Conservation (phyloP, 2,888 invertebrate genomes). For the Rhingia campestris region DNA sequence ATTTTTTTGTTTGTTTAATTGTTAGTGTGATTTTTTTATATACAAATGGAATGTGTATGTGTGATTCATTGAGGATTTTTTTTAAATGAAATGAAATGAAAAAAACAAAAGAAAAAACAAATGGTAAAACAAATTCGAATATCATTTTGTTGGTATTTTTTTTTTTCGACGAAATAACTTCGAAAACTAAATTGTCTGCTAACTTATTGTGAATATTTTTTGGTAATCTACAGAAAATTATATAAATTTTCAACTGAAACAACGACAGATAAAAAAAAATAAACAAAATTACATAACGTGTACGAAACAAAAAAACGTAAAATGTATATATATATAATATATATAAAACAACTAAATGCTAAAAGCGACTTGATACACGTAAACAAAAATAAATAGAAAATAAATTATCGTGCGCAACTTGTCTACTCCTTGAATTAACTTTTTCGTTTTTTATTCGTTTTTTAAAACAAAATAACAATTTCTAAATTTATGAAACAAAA, state of each 20-base stretch:
- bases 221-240: neutral
- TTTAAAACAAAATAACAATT: conserved; percentile 35
- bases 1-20: conserved; percentile 37
- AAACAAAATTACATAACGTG: neutral
- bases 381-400: neutral
- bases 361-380: conserved; percentile 26
- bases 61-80: conserved; percentile 63
- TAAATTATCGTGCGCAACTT: conserved; percentile 42
- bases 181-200: conserved; percentile 18
- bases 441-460: conserved; percentile 15
- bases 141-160: conserved; percentile 44
- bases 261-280: conserved; percentile 44
- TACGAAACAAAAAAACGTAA: conserved; percentile 4
- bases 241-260: conserved; percentile 18
- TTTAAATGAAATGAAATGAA: conserved; percentile 76
- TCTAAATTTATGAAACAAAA: conserved; percentile 15
- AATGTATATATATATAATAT: conserved; percentile 7
- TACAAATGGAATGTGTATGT: conserved; percentile 65
- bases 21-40: conserved; percentile 49
- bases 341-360: conserved; percentile 8
- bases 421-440: conserved; percentile 32
- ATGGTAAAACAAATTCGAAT: conserved; percentile 74
- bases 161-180: conserved; percentile 19
- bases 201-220: neutral
- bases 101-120: conserved; percentile 76